Evolutionary conservation across 2,888 invertebrate species (phyloP).

Genomic region (Tenodera sinensis): DNA sequence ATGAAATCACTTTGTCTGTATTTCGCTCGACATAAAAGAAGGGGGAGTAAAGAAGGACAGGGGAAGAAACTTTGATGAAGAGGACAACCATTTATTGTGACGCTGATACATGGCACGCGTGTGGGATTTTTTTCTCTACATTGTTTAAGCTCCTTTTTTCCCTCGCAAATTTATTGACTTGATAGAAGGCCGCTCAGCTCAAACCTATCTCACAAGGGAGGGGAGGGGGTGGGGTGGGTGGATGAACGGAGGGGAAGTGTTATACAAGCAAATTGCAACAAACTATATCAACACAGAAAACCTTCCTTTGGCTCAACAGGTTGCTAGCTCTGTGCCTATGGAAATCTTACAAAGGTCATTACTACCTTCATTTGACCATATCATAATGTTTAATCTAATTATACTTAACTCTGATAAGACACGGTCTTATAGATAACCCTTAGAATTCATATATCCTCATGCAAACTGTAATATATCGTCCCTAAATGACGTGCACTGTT

Average conservation of each 20-base stretch:
- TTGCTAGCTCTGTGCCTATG: background rate
- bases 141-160: background rate
- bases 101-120: background rate
- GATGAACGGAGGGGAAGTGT: background rate
- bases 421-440: too few relatives aligned
- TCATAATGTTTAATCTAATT: too few relatives aligned
- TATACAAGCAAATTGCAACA: background rate
- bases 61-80: background rate
- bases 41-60: background rate
- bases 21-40: background rate
- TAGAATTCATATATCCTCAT: too few relatives aligned
- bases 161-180: background rate
- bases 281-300: background rate
- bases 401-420: too few relatives aligned
- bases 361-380: too few relatives aligned
- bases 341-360: too few relatives aligned
- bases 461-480: too few relatives aligned
- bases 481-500: too few relatives aligned
- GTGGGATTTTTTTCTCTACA: background rate
- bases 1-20: slow-evolving; percentile 16
- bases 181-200: background rate
- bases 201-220: background rate
- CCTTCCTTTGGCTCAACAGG: background rate
- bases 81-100: background rate
- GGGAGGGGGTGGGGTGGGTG: background rate